Conservation (phyloP, 2,888 invertebrate genomes). For the Leucophenga maculata region DNA sequence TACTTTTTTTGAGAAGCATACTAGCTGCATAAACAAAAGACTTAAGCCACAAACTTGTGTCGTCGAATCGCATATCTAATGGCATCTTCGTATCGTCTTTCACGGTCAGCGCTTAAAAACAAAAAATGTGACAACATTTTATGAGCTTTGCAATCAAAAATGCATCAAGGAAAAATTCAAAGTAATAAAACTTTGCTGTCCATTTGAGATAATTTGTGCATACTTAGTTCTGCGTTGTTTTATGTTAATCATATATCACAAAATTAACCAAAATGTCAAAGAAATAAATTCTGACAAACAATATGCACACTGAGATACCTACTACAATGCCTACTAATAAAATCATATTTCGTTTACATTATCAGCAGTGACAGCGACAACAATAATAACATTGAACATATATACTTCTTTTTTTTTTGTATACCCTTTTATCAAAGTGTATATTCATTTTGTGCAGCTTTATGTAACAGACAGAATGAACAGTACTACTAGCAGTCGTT, state of each 20-base stretch:
- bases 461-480: too few species aligned
- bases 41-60: conserved; percentile 50
- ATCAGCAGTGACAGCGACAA: conserved; percentile 24
- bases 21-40: conserved; percentile 54
- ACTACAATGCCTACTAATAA: conserved; percentile 17
- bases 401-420: background rate
- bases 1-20: conserved; percentile 22
- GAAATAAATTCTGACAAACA: conserved; percentile 31
- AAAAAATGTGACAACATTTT: background rate
- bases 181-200: too few species aligned
- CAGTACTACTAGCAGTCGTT: too few species aligned
- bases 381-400: conserved; percentile 2
- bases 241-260: background rate
- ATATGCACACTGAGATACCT: conserved; percentile 28
- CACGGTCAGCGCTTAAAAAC: conserved; percentile 1
- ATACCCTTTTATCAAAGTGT: too few species aligned
- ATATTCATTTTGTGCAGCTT: too few species aligned
- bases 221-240: too few species aligned
- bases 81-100: conserved; percentile 7
- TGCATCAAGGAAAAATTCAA: background rate
- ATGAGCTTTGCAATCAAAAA: conserved; percentile 8
- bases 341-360: conserved; percentile 5
- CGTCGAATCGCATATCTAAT: too few species aligned
- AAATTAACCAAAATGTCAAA: conserved; percentile 31
- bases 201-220: too few species aligned